Base-by-base conservation (phyloP, 2,113 vertebrate species). In the Oceanites oceanicus region DNA sequence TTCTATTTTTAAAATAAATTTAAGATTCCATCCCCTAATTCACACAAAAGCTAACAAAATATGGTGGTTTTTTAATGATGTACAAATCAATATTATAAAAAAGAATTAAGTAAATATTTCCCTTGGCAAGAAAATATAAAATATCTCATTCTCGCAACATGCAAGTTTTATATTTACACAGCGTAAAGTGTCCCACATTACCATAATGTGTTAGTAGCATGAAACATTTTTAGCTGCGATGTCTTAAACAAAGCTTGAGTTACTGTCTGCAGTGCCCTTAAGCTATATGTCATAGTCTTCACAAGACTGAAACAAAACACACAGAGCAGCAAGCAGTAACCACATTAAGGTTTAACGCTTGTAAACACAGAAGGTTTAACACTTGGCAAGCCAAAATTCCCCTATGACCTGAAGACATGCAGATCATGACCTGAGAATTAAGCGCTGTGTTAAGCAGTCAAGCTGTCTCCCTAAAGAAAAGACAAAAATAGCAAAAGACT, bases 401-500 rank as follows among this genome's bases (percentile, higher is more conserved):
- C 78, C 71, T 74, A 44, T 65, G 93, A 96, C 94, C 94, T 93
- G 87, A 97, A 96, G 87, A 94, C 87, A 72, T 75, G 85, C 92
- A 88, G 96, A 95, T 92, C 85, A 6, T 94, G 94, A 95, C 92
- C 96, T 86, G 91, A 96, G 96, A 96, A 85, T 95, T 97, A 97
- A 92, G 96, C 1, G 0, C 62, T 73, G 91, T 8, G 30, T 92
- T 97, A 97, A 97, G 96, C 87, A 95, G 97, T 87, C 96, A 97
- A 97, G 94, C 97, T 97, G 96, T 95, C 97, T 97, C 84, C 66
- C 71, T 96, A 71, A 95, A 79, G 96, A 96, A 91, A 96, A 92
- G 97, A 94, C 81, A 86, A 94, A 97, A 96, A 97, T 97, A 97
- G 96, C 92, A 92, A 91, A 91, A 95, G 91, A 94, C 87, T 95